Percentiles rank a stretch among this genome's conserved stretches.
These are phyloP conservation scores for Melanocharis versteri DNA, from an alignment of 2,113 vertebrate species.

Conservation along the genomic window DNA sequence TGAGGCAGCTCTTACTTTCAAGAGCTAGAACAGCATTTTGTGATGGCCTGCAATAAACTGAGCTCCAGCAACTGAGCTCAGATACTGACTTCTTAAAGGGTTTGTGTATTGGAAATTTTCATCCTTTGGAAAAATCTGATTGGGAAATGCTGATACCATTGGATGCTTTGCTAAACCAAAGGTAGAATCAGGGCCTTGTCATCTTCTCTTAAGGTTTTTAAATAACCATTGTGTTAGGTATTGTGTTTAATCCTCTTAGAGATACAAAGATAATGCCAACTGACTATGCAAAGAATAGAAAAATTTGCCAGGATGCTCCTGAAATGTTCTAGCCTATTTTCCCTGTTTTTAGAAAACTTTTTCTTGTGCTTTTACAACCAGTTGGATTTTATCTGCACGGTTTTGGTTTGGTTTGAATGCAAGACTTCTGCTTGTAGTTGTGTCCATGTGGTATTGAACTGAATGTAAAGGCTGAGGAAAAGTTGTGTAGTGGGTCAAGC, in stretches of 20 bases:
- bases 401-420: not conserved
- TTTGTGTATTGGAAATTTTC: not conserved
- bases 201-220: not conserved
- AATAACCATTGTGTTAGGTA: not conserved
- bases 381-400: not conserved
- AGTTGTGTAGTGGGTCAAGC: not conserved
- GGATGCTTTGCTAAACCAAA: not conserved
- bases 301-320: not conserved
- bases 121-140: not conserved
- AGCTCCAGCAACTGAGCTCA: not conserved
- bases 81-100: not conserved
- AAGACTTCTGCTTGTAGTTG: not conserved
- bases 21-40: not conserved
- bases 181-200: not conserved
- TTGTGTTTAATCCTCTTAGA: not conserved
- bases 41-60: not conserved
- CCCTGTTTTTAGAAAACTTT: not conserved
- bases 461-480: not conserved
- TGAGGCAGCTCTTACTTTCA: not conserved
- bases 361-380: not conserved
- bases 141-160: not conserved
- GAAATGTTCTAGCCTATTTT: not conserved
- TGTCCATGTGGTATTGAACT: not conserved
- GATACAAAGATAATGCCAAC: not conserved
- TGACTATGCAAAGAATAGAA: not conserved